Evolutionary conservation across 2,888 invertebrate genomes (phyloP), one percentile per base, ranked within the genome.

Genomic region (Lottia scabra): DNA sequence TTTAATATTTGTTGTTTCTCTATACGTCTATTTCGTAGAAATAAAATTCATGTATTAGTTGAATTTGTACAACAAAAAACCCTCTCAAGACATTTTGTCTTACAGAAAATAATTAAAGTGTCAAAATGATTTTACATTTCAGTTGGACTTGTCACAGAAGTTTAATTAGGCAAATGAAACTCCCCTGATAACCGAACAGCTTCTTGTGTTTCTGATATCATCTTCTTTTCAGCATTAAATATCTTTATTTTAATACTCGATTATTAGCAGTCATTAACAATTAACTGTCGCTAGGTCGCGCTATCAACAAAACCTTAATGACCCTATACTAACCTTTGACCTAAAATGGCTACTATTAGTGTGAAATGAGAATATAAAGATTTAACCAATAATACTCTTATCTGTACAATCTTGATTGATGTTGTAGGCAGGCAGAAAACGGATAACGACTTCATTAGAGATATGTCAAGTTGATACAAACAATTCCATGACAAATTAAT

Each of bases 41-140:
- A 30, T 5, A 30, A 30, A n/a, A n/a, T n/a, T n/a, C 30, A 30
- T 30, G 2, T 4, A 30, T 4, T 30, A 30, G 30, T 30, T n/a
- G 30, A 4, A 30, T 30, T 30, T 30, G 30, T 2, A 30, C 30
- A 30, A 4, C 30, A 30, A 30, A 6, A 4, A 38, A 38, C 10
- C 10, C 38, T 38, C 38, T 8, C 1, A 10, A 38, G 8, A 6
- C 38, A n/a, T 38, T 38, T 38, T 1, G 38, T 38, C 38, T 38
- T 38, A 38, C 38, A 38, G 8, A 5, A 38, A 38, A 38, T 56
- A 19, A 56, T 56, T 56, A 19, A 56, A 56, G 23, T 56, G 56
- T 56, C 56, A 56, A 56, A 56, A 56, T 56, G 4, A 56, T 56
- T 56, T 56, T 56, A 56, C 56, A 56, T 56, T 56, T 56, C 56